A percentile compares a stretch with the other conserved stretches of the same genome.
These are phyloP conservation scores for Heterochromis multidens DNA, from an alignment of 2,113 vertebrate genomes.

Conservation along the genomic window DNA sequence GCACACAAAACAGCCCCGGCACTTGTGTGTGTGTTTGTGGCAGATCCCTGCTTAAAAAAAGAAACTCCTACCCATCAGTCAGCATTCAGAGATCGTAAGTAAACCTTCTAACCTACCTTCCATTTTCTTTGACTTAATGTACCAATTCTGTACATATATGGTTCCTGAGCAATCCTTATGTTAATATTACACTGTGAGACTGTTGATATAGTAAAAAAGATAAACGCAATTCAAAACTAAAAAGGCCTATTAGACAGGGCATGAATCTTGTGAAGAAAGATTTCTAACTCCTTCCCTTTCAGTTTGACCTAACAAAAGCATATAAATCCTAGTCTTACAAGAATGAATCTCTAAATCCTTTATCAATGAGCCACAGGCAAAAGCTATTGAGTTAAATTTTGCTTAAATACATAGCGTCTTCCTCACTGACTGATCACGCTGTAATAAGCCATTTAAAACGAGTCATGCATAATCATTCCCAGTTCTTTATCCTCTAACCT, in stretches of 20 bases:
- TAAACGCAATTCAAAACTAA: not conserved
- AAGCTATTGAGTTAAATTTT: constrained; percentile 5
- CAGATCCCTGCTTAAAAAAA: constrained; percentile 15
- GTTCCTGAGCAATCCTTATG: not conserved
- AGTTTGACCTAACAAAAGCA: constrained; percentile 16
- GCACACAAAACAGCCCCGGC: constrained; percentile 5
- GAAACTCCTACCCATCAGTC: constrained; percentile 18
- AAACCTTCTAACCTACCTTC: not conserved
- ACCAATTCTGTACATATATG: not conserved
- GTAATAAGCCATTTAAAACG: constrained; percentile 30
- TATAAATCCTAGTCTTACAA: constrained; percentile 21
- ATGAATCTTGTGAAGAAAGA: not conserved
- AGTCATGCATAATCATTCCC: not conserved
- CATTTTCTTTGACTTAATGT: not conserved
- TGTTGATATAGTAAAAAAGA: not conserved
- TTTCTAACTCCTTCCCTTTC: not conserved
- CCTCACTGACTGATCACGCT: constrained; percentile 19
- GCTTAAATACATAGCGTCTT: constrained; percentile 22
- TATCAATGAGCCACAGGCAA: constrained; percentile 25
- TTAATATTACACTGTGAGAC: not conserved
- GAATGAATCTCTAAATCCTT: constrained; percentile 30
- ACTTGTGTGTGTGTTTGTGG: constrained; percentile 18
- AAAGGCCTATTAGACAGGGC: not conserved
- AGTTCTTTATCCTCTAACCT: not conserved
- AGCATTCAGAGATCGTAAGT: constrained; percentile 64